Evolutionary conservation across 2,888 invertebrate species (phyloP), one percentile per base, ranked within the genome.

Genomic region (Elysia crispata): DNA sequence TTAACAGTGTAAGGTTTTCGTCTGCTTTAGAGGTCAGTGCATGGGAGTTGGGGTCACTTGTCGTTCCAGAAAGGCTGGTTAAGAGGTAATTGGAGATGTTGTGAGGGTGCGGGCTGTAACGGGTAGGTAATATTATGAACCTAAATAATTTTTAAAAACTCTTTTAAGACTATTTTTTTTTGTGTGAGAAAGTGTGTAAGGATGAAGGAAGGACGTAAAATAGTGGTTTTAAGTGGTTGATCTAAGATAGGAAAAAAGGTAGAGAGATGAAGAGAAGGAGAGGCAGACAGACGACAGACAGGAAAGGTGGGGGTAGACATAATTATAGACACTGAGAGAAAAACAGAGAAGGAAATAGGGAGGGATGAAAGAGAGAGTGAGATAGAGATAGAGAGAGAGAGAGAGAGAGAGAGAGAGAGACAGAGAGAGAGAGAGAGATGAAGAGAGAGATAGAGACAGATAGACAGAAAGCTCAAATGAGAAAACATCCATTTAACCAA

Each of bases 391-490:
- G 50, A 62, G 49, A 28, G 70, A 54, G 49, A 64, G 33, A 50
- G 60, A 57, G 64, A 50, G 72, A 66, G 75, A 73, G 69, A 54
- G 57, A 69, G 75, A 75, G 69, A 49, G 28, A 23, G n/a, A 66
- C 64, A 64, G 57, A 54, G 57, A 41, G 67, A 66, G 28, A 25
- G 67, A 70, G 72, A 25, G 49, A n/a, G 54, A 33, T 6, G 11
- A 41, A 41, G 41, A 41, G 18, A 69, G 33, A 54, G 57, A 69
- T 30, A 54, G 57, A 25, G 49, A 76, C 41, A 49, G 30, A 49
- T 5, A 66, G 77, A 69, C 8, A 41, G 50, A 67, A 13, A 41
- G 25, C 25, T n/a, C 57, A n/a, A 30, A 57, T 31, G 60, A 18
- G 54, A 15, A 31, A 23, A 30, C 11, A 8, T 50, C 0, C 20